These are phyloP conservation scores for Zaprionus ghesquierei DNA, from an alignment of 1,140 invertebrate species.

Conservation along the genomic window DNA sequence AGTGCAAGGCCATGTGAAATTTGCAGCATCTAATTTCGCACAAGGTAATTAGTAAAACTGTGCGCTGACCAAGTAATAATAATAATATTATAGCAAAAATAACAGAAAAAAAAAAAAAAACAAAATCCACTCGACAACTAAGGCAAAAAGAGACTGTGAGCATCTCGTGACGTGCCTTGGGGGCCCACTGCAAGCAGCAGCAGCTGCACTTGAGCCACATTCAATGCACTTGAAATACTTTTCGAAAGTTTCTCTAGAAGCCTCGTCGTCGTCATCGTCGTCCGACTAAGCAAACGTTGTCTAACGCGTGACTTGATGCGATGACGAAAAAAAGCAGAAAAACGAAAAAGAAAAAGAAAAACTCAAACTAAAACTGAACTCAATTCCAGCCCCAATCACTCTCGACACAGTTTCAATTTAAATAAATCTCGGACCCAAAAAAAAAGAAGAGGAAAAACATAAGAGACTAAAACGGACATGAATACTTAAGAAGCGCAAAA, in stretches of 20 bases:
- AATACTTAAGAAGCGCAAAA: not conserved
- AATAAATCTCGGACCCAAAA: conserved; percentile 19
- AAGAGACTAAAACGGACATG: conserved; percentile 3
- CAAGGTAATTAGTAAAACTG: conserved; percentile 37
- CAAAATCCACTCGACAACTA: not conserved
- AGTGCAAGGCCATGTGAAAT: conserved; percentile 52
- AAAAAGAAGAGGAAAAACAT: not conserved
- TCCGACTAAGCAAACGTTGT: conserved; percentile 5
- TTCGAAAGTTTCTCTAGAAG: conserved; percentile 61
- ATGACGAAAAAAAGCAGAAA: not conserved
- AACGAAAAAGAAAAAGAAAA: not conserved
- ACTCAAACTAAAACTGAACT: not conserved
- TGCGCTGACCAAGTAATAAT: not conserved
- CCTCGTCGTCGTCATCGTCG: conserved; percentile 50
- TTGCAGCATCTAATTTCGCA: conserved; percentile 8
- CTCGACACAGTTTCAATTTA: conserved; percentile 35
- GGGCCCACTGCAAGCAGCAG: conserved; percentile 28
- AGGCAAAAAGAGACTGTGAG: conserved; percentile 30
- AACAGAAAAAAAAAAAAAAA: not conserved
- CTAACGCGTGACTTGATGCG: conserved; percentile 39
- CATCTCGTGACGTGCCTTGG: conserved; percentile 35
- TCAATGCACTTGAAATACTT: conserved; percentile 64
- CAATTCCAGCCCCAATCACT: not conserved
- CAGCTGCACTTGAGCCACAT: conserved; percentile 75
- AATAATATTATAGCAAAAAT: not conserved